Conservation (phyloP, 2,797 vertebrate genomes). For the Acanthiza pusilla region DNA sequence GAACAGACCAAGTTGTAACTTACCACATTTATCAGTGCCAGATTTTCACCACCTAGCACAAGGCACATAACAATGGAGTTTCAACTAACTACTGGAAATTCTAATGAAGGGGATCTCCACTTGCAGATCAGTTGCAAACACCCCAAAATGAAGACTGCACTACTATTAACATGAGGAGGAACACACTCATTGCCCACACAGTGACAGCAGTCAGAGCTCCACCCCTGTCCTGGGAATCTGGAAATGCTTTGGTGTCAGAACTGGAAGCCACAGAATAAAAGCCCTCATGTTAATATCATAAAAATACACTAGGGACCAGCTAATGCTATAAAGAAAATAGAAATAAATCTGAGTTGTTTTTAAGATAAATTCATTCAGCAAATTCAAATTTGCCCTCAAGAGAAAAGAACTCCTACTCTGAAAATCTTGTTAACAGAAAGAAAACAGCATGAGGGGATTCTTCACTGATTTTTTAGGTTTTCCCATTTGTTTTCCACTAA, state of each 20-base stretch:
- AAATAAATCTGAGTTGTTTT: not conserved
- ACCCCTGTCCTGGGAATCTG: not conserved
- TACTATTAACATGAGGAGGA: not conserved
- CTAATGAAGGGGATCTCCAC: not conserved
- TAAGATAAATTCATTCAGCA: not conserved
- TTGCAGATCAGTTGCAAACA: not conserved
- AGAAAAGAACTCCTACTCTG: not conserved
- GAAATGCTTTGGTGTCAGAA: not conserved
- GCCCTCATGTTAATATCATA: not conserved
- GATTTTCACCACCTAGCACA: not conserved
- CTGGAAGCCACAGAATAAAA: not conserved
- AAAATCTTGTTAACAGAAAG: not conserved
- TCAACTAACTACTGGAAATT: not conserved
- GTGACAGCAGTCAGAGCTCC: not conserved
- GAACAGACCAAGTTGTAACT: not conserved
- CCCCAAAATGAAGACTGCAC: not conserved
- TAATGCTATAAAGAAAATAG: not conserved
- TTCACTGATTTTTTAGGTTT: not conserved
- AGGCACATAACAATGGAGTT: not conserved
- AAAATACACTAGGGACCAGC: not conserved
- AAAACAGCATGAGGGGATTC: not conserved
- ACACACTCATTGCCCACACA: not conserved
- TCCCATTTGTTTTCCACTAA: not conserved
- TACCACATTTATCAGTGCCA: not conserved
- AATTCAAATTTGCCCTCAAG: not conserved